Base-by-base conservation (phyloP, 1,140 invertebrate species). In the Hypothenemus hampei region DNA sequence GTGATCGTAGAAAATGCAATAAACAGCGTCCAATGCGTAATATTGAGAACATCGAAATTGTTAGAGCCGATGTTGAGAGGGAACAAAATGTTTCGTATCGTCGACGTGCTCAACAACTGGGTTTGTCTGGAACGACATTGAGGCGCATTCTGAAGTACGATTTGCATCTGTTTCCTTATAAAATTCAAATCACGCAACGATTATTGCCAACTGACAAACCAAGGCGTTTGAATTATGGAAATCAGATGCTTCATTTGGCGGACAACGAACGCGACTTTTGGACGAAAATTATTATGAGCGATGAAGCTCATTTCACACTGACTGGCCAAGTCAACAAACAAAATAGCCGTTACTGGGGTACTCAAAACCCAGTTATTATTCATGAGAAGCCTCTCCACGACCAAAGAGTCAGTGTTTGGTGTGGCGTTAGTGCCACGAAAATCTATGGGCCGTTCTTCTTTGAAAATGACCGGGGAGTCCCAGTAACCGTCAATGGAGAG, bases 381-480 rank as follows among this genome's bases (percentile, higher is more conserved):
- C 57, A 55, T 35, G 22, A 59, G 24, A 39, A 20, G 31, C 49
- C 31, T 20, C 19, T 58, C 7, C 56, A 58, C 48, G 24, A 24
- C 11, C 16, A 24, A 26, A 26, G 35, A 21, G 45, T 59, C 10
- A 58, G 49, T 46, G 57, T 46, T 54, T 58, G 57, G 57, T 53
- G 41, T 41, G 57, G 8, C 35, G 16, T 16, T 37, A 37, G 43
- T 24, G 44, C 20, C 18, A 46, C 13, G 4, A 57, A 45, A 52
- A 64, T 65, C 52, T 58, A 59, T 45, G 56, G 61, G 22, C 58
- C 56, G 1, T 59, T 43, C 59, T 65, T 61, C 50, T 64, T 59
- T 56, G 44, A 62, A 52, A 57, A 18, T 39, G 29, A 29, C 26
- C 46, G 52, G 4, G 10, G 41, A 49, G 37, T 23, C 46, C 15